Conservation (phyloP, 2,113 vertebrate genomes). For the Peromyscus maniculatus region DNA sequence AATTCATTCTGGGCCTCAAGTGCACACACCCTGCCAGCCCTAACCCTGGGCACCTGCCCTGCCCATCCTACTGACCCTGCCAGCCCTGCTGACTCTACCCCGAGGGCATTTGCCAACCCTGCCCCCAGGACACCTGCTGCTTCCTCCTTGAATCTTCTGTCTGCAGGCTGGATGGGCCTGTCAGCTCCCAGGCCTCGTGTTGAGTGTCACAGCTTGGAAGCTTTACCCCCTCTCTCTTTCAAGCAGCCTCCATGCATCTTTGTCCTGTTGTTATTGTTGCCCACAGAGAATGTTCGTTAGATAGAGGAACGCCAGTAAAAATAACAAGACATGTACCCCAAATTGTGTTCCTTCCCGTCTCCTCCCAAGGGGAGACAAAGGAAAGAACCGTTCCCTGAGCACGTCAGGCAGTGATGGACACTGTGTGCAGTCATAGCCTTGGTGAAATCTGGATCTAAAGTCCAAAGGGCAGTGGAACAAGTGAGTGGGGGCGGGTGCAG, state of each 20-base stretch:
- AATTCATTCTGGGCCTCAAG: background rate
- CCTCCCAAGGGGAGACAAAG: background rate
- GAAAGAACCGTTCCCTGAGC: background rate
- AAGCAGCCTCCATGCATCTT: background rate
- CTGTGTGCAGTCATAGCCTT: background rate
- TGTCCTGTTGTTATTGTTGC: background rate
- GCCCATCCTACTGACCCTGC: background rate
- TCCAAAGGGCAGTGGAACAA: background rate
- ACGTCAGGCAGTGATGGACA: background rate
- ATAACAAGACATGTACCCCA: background rate
- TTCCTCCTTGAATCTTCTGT: background rate
- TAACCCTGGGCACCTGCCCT: background rate
- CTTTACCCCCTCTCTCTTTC: no score
- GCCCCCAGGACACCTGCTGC: background rate
- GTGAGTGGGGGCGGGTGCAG: accelerated
- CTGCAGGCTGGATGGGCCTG: no score
- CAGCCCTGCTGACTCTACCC: no score
- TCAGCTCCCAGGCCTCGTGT: background rate
- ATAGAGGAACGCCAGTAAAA: background rate
- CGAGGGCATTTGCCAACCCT: background rate
- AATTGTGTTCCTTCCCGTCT: background rate
- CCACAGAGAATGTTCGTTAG: background rate
- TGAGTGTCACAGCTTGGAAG: background rate
- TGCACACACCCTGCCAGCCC: background rate
- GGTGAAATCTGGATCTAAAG: background rate